Percentiles rank a stretch among this genome's conserved stretches.
Evolutionary conservation across 2,888 invertebrate genomes (phyloP).

Genomic region (Acleris emargana): DNA sequence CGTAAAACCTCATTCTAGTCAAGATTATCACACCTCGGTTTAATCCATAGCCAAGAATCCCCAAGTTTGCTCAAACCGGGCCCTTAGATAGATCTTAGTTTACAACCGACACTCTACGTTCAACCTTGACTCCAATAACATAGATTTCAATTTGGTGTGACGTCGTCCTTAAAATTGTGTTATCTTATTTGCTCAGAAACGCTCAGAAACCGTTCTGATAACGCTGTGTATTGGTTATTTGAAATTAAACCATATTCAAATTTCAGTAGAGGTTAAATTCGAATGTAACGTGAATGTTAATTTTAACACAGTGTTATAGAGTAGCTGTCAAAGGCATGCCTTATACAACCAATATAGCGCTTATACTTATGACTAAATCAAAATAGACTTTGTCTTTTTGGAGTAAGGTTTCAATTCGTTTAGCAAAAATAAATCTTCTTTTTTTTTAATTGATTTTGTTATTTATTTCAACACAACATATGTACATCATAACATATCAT

Average conservation of each 20-base stretch:
- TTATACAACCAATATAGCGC: constrained; percentile 39
- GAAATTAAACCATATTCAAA: constrained; percentile 36
- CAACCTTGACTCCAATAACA: background rate
- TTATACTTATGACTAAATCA: background rate
- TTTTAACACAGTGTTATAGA: constrained; percentile 49
- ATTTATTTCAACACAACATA: too few species aligned
- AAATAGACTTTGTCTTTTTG: background rate
- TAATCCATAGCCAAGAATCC: constrained; percentile 12
- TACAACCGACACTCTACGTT: background rate
- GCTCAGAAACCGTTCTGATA: constrained; percentile 49
- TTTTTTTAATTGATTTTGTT: too few species aligned
- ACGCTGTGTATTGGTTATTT: constrained; percentile 41
- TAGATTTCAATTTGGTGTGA: constrained; percentile 39
- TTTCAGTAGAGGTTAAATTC: constrained; percentile 37
- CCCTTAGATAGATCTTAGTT: constrained; percentile 22
- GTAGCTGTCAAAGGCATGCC: constrained; percentile 61
- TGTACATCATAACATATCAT: too few species aligned
- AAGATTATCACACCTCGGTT: background rate
- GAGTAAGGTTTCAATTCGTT: constrained; percentile 1
- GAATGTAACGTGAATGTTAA: constrained; percentile 27
- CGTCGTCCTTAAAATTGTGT: constrained; percentile 51
- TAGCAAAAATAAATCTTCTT: background rate
- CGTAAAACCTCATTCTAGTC: background rate
- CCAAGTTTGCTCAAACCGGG: constrained; percentile 15
- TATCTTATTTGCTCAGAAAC: constrained; percentile 62